Evolutionary conservation across 2,797 vertebrate species (phyloP), one percentile per base, ranked within the genome.

Genomic region (Falco peregrinus): DNA sequence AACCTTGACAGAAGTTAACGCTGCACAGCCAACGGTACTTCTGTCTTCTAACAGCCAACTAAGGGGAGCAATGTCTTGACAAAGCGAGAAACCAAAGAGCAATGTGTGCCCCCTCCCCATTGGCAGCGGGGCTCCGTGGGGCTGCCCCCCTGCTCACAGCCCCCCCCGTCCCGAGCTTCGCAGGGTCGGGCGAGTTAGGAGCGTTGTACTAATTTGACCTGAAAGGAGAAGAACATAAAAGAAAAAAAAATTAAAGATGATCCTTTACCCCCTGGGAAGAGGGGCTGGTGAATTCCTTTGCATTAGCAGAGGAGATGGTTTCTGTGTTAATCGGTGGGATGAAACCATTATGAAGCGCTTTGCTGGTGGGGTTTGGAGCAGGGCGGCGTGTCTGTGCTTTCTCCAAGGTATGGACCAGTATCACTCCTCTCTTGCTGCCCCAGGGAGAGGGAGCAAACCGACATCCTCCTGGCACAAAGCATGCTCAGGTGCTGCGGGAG

Each of bases 221-320:
- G 84, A 89, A 86, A 79, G 68, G 85, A 76, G 76, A 65, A 73
- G 43, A 90, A 76, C 45, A 63, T 86, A 10, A 92, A 87, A 75
- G 73, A 28, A 57, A 78, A 41, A 74, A 74, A 22, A 68, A 74
- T 20, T 24, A 41, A 60, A 68, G 63, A 24, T 16, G 77, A 91
- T 63, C 28, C 21, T 74, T 37, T 71, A 77, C 88, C 93, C 80
- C 39, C 64, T 68, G 84, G 68, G 78, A 68, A 64, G 71, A 94
- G 56, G 94, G 69, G 77, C 86, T 97, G 94, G 93, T 79, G 86
- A 95, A 83, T 67, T 57, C 3, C 94, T 90, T 67, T 20, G 47
- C 48, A 0, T 76, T 63, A 57, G 81, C 77, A 45, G 86, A 35
- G 71, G 86, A 41, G 91, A 53, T 11, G 90, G 54, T 13, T 90